Percentiles rank a stretch among this genome's conserved stretches.
Evolutionary conservation across 2,797 vertebrate species (phyloP).

Genomic region (Numenius phaeopus): DNA sequence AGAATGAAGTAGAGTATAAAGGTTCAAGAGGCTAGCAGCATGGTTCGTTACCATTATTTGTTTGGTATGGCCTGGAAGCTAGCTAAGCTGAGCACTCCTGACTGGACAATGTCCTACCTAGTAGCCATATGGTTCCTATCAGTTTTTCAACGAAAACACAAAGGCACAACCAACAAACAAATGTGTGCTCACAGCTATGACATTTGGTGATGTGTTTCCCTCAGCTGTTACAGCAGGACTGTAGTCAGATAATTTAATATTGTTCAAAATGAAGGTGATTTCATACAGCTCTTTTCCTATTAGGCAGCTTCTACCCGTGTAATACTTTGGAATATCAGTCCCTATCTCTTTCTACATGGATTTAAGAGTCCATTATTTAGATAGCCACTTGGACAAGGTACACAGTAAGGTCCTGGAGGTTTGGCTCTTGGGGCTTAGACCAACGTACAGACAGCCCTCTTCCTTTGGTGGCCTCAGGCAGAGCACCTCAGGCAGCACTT

Average conservation of each 20-base stretch:
- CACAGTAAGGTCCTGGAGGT: background rate
- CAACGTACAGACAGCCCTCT: too few species aligned
- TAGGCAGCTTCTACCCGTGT: background rate
- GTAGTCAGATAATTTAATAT: background rate
- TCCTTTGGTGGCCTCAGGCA: background rate
- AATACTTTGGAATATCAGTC: background rate
- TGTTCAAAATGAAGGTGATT: background rate
- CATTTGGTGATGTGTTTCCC: background rate
- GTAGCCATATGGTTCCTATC: background rate
- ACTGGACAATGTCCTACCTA: background rate
- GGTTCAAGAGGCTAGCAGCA: background rate
- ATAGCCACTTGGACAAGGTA: background rate
- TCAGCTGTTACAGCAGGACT: background rate
- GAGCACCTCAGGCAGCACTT: background rate
- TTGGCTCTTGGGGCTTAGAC: background rate
- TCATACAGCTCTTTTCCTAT: background rate
- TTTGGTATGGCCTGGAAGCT: background rate
- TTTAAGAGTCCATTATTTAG: background rate
- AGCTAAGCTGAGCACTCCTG: background rate
- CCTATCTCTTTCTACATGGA: background rate
- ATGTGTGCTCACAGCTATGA: accelerated
- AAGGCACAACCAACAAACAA: background rate
- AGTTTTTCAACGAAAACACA: background rate
- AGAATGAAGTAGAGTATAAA: background rate
- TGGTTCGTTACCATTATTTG: background rate